These are phyloP conservation scores for Heliconius erato DNA, from an alignment of 2,888 invertebrate genomes.

Conservation along the genomic window DNA sequence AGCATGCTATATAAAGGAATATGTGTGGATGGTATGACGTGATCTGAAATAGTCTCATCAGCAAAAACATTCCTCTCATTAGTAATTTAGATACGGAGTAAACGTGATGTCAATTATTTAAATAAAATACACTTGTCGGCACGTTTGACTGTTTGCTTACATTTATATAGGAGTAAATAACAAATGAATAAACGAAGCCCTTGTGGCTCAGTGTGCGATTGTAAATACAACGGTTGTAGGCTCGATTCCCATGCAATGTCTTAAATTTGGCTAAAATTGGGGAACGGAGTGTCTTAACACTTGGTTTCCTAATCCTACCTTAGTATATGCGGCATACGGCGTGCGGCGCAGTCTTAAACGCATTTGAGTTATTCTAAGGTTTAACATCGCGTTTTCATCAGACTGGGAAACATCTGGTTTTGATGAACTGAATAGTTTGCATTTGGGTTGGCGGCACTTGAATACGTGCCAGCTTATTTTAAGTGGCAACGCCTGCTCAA, in stretches of 20 bases:
- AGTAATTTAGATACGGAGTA: slow-evolving; percentile 50
- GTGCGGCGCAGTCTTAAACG: neutral
- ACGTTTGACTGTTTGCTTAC: slow-evolving; percentile 7
- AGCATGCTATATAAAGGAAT: slow-evolving; percentile 22
- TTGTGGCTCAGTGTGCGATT: neutral
- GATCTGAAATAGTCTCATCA: slow-evolving; percentile 42
- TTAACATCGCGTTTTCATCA: slow-evolving; percentile 69
- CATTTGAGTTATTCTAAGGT: neutral
- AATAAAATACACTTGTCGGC: slow-evolving; percentile 2
- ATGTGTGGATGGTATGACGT: slow-evolving; percentile 31
- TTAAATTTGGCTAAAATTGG: too few relatives aligned
- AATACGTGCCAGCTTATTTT: slow-evolving; percentile 85
- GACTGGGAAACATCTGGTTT: slow-evolving; percentile 81
- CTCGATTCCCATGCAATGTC: too few relatives aligned
- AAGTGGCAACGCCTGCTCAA: slow-evolving; percentile 82
- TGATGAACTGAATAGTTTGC: slow-evolving; percentile 84
- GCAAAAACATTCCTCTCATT: slow-evolving; percentile 45
- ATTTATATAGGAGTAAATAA: neutral
- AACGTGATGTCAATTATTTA: slow-evolving; percentile 11
- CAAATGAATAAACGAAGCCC: neutral
- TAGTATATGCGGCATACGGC: too few relatives aligned
- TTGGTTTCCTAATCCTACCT: too few relatives aligned
- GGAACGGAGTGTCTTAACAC: too few relatives aligned
- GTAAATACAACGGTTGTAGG: neutral
- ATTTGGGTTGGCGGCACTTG: slow-evolving; percentile 83